Base-by-base conservation (phyloP, 2,797 vertebrate species). In the Cyprinella venusta region DNA sequence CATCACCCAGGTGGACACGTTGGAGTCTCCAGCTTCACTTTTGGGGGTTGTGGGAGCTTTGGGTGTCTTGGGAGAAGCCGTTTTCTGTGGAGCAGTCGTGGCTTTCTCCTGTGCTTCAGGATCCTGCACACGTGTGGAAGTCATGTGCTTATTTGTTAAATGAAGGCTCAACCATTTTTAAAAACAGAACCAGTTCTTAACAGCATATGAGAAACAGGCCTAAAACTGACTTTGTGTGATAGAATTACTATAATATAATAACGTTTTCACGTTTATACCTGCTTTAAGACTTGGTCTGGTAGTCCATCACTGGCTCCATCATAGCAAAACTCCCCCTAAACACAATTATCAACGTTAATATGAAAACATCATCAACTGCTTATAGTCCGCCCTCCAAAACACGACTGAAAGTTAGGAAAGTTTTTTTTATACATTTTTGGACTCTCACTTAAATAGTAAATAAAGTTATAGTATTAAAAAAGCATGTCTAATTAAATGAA, bases 1-100 rank as follows among this genome's bases (percentile, higher is more conserved):
- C 0, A 97, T 96, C 2, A 97, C 97, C 98, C 98, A 99, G 84
- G 91, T 95, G 85, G 95, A 95, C 0, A 89, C 82, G 12, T 87
- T 95, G 0, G 93, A 87, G 0, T 91, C 92, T 19, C 92, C 92
- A 0, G 79, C 26, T 26, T 93, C 93, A 5, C 63, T 80, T 80
- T 88, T 91, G 26, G 85, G 93, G 84, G 87, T 93, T 83, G 42
- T 91, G 90, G 9, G 90, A 76, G 88, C 86, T 54, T 88, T 89
- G 0, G 88, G 68, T 6, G 71, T 50, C 21, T 76, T 86, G 12
- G 88, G 89, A 33, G 93, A 81, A 2, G 8, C 54, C 0, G 76
- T 6, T 50, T 88, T 91, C 0, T 88, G 82, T 0, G 86, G 75
- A 26, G 72, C 86, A 1, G 81, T 84, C 16, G 64, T 85, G 1